Percentiles rank a stretch among this genome's conserved stretches.
Conservation (phyloP, 2,888 invertebrate species). For the Trachelus iudaicus region DNA sequence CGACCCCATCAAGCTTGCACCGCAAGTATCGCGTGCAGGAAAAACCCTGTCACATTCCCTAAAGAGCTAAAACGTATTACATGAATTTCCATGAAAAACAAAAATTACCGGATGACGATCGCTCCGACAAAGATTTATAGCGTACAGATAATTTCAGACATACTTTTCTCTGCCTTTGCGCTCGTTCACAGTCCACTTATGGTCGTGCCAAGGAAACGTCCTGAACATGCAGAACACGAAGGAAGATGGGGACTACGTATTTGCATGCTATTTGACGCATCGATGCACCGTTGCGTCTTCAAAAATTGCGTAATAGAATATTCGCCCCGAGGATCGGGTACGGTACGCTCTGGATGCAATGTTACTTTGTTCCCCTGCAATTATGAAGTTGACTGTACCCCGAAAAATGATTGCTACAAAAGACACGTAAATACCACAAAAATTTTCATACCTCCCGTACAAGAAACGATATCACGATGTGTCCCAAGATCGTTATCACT, state of each 20-base stretch:
- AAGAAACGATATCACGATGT: neutral
- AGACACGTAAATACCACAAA: neutral
- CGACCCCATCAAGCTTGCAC: slow-evolving; percentile 37
- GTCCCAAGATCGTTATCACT: neutral
- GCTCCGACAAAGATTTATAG: neutral
- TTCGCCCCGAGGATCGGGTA: neutral
- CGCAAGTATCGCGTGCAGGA: slow-evolving; percentile 18
- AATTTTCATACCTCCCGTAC: neutral
- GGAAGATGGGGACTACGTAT: slow-evolving; percentile 27
- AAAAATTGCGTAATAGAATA: neutral
- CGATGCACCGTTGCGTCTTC: slow-evolving; percentile 26
- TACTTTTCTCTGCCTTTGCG: neutral
- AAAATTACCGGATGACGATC: neutral
- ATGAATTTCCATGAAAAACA: slow-evolving; percentile 25
- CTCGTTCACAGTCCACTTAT: neutral
- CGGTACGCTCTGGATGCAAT: neutral
- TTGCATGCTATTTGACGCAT: slow-evolving; percentile 41
- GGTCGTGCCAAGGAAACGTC: slow-evolving; percentile 24
- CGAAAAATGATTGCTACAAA: neutral
- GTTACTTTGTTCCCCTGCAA: neutral
- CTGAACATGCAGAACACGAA: slow-evolving; percentile 5
- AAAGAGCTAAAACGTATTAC: slow-evolving; percentile 5
- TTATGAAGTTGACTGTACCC: neutral
- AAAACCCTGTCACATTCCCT: neutral
- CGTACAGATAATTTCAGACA: neutral